Evolutionary conservation across 1,140 invertebrate genomes (phyloP), one percentile per base, ranked within the genome.

Genomic region (Ceratina calcarata): DNA sequence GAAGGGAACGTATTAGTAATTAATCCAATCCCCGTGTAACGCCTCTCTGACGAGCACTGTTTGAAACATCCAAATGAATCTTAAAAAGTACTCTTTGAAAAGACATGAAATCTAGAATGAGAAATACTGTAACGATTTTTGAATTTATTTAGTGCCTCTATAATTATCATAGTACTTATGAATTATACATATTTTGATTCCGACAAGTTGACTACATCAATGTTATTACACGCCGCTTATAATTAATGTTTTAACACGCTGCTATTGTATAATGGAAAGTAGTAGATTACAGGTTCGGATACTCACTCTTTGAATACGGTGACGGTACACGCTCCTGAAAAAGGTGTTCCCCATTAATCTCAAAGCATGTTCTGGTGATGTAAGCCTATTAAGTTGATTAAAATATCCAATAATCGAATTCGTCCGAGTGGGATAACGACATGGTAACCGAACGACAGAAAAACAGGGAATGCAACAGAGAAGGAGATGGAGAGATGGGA

Each of bases 321-420:
- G 57, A 64, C 53, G 64, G 62, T 66, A 27, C 45, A 12, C 51
- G 55, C 37, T 53, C 76, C 62, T 27, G 64, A 58, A 70, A 78
- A 73, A 88, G 62, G 86, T 85, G 80, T 84, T 85, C 45, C 66
- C 77, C 75, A 80, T 87, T 86, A 83, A 72, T 72, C 66, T 71
- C 49, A 64, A 78, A 79, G 74, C 80, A 73, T 84, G 83, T 83
- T 72, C 57, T 68, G 69, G 53, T 72, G 75, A 67, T 73, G 80
- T 75, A 61, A 53, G 64, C 71, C 82, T 89, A 90, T 90, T 90
- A 90, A 88, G 77, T 85, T 83, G 87, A 90, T 90, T 89, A 90
- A 90, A 90, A 90, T 89, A 87, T 89, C 81, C 80, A 88, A 88
- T 90, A 89, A 90, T 90, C 89, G 86, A 89, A 90, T 90, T 89